Conservation (phyloP, 2,797 vertebrate genomes). For the Thalassophryne amazonica region DNA sequence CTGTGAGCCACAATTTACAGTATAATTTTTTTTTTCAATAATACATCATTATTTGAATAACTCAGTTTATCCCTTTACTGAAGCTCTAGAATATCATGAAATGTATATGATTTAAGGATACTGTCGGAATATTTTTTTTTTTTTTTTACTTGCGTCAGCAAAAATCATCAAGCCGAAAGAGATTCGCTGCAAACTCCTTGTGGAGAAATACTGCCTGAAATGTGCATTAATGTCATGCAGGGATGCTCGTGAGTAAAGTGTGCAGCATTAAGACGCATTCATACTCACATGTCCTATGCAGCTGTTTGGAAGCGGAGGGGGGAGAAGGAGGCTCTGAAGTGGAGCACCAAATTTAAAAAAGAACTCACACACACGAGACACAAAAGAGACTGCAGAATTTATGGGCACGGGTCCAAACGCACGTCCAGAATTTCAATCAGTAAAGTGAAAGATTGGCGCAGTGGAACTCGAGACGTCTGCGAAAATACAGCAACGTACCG, state of each 20-base stretch:
- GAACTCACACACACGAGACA: constrained; percentile 1
- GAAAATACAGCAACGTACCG: constrained; percentile 68
- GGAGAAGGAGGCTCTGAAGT: constrained; percentile 51
- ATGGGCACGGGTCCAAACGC: constrained; percentile 27
- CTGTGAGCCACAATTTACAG: not conserved
- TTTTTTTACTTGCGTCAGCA: constrained; percentile 72
- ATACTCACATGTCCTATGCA: constrained; percentile 82
- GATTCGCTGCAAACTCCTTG: constrained; percentile 5
- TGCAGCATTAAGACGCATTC: constrained; percentile 55
- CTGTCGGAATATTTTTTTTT: constrained; percentile 37
- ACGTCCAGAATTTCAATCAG: constrained; percentile 19
- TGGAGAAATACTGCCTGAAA: not conserved
- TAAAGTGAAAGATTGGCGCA: constrained; percentile 49
- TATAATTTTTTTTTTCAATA: not conserved
- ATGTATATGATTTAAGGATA: constrained; percentile 56
- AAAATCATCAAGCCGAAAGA: constrained; percentile 43
- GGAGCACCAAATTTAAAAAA: constrained; percentile 8
- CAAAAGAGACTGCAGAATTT: constrained; percentile 3
- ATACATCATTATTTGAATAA: not conserved
- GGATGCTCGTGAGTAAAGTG: not conserved
- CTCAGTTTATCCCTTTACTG: not conserved
- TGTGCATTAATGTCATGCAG: not conserved
- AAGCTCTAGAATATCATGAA: constrained; percentile 5
- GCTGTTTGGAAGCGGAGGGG: constrained; percentile 58
- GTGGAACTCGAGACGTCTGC: constrained; percentile 51